Evolutionary conservation across 2,797 vertebrate species (phyloP).

Genomic region (Dryobates pubescens): DNA sequence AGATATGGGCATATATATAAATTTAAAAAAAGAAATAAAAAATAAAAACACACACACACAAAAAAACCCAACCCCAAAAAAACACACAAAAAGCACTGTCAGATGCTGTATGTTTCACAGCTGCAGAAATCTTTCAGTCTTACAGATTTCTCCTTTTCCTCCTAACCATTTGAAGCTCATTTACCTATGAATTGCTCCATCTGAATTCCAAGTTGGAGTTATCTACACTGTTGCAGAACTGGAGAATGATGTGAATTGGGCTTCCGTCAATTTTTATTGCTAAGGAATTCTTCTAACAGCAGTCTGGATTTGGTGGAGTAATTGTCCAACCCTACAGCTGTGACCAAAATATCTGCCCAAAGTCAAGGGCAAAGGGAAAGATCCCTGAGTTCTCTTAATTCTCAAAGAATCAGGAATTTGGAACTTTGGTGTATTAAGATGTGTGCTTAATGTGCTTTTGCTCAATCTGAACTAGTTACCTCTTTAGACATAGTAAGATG

Average conservation of each 20-base stretch:
- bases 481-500: not conserved
- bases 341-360: not conserved
- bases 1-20: not conserved
- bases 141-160: not conserved
- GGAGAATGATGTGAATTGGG: not conserved
- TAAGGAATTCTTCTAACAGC: not conserved
- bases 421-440: not conserved
- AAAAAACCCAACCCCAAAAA: too few relatives aligned
- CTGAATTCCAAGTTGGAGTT: not conserved
- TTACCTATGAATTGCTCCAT: not conserved
- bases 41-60: too few relatives aligned
- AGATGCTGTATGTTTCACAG: not conserved
- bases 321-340: not conserved
- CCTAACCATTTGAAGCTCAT: not conserved
- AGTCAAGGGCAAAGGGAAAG: not conserved
- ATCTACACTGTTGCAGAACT: not conserved
- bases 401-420: not conserved
- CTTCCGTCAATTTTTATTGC: not conserved
- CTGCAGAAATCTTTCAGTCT: not conserved
- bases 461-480: not conserved
- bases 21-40: not conserved
- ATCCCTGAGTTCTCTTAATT: not conserved
- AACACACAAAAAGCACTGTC: not conserved
- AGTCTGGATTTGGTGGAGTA: not conserved
- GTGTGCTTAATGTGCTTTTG: not conserved